phyloP scores from a whole-genome alignment of 2,113 vertebrate genomes.

The Malurus elegans region DNA sequence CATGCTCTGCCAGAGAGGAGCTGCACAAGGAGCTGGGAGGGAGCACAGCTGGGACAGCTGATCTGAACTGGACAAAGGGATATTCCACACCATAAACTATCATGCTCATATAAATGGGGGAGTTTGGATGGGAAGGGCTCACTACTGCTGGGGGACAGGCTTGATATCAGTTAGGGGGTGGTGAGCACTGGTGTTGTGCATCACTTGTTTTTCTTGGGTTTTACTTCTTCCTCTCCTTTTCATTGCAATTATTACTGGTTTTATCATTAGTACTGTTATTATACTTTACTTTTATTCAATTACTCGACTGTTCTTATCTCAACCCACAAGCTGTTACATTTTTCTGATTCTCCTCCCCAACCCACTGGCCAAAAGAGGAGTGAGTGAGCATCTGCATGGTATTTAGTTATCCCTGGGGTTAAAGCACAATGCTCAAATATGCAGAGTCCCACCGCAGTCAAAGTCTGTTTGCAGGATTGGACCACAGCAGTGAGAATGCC shows the following conservation, averaged over 20 bases:
- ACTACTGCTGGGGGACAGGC: rapidly evolving
- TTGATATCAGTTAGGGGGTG: not conserved
- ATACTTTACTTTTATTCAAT: not conserved
- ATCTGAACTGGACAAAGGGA: not conserved
- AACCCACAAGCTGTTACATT: not conserved
- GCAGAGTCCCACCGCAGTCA: not conserved
- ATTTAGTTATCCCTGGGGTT: not conserved
- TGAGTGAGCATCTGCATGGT: not conserved
- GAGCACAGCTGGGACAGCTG: not conserved
- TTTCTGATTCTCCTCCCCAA: not conserved
- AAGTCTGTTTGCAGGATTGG: not conserved
- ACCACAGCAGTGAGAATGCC: not conserved
- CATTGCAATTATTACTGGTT: not conserved
- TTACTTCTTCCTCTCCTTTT: not conserved
- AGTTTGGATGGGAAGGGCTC: not conserved
- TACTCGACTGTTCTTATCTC: not conserved
- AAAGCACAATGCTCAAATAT: not conserved
- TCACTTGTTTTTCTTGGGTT: not conserved
- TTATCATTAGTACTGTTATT: too few relatives aligned
- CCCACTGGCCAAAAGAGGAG: not conserved
- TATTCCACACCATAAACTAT: not conserved
- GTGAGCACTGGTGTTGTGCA: not conserved
- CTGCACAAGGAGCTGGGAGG: not conserved
- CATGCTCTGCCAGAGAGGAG: not conserved
- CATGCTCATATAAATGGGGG: not conserved